These are phyloP conservation scores for Babyrousa celebensis DNA, from an alignment of 2,797 vertebrate genomes.

Conservation along the genomic window DNA sequence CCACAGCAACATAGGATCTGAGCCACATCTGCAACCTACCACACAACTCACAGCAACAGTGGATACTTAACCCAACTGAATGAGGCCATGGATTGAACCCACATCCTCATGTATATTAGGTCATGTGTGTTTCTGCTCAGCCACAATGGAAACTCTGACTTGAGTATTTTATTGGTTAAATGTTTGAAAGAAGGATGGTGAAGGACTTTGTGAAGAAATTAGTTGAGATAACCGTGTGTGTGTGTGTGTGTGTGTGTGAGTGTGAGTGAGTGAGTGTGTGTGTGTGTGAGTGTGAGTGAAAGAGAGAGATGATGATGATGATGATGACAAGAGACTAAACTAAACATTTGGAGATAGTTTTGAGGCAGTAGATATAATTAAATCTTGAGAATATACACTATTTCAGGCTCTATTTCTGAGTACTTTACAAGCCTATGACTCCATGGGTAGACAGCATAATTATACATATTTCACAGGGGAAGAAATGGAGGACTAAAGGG, in stretches of 20 bases:
- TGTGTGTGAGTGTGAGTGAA: background rate
- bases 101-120: no score
- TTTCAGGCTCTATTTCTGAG: background rate
- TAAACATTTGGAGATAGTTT: background rate
- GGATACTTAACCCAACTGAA: no score
- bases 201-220: background rate
- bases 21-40: no score
- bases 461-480: background rate
- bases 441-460: background rate
- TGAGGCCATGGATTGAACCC: no score
- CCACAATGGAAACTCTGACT: no score
- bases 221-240: background rate
- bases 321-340: background rate
- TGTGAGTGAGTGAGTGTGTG: background rate
- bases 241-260: background rate
- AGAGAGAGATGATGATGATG: background rate
- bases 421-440: background rate
- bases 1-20: no score
- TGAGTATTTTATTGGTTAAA: background rate
- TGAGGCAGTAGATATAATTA: background rate
- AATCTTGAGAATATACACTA: background rate
- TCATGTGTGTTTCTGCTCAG: no score
- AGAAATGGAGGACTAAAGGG: background rate
- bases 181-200: background rate
- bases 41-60: no score